These are phyloP conservation scores for Tetragonula clypearis DNA, from an alignment of 1,140 invertebrate genomes.

Conservation along the genomic window DNA sequence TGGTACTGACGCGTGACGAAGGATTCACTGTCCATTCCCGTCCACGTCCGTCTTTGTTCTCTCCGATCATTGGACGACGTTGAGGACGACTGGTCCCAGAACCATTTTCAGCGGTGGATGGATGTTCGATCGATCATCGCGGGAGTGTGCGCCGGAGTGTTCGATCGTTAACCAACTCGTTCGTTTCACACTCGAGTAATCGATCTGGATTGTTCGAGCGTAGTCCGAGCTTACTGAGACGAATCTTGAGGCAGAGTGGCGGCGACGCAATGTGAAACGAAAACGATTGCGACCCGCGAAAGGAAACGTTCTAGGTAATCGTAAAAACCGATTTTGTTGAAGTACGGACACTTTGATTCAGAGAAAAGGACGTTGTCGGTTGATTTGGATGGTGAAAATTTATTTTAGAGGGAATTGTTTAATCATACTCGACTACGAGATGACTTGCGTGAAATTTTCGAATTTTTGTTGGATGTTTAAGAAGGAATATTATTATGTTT, in stretches of 20 bases:
- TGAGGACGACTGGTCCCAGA: conserved; percentile 12
- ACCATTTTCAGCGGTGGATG: conserved; percentile 32
- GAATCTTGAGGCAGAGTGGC: too few relatives aligned
- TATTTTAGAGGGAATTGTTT: too few relatives aligned
- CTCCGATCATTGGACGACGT: conserved; percentile 62
- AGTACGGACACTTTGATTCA: neutral
- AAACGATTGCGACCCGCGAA: neutral
- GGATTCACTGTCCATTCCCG: conserved; percentile 65
- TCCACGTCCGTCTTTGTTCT: conserved; percentile 38
- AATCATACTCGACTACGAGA: too few relatives aligned
- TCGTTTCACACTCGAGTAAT: conserved; percentile 59
- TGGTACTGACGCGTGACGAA: conserved; percentile 77
- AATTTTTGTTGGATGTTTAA: neutral
- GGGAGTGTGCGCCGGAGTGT: conserved; percentile 4
- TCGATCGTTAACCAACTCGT: conserved; percentile 42
- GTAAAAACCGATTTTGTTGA: neutral
- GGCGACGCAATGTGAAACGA: neutral
- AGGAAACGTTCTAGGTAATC: neutral
- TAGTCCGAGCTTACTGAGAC: conserved; percentile 13
- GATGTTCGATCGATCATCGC: neutral
- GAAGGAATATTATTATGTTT: neutral
- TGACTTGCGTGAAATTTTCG: too few relatives aligned
- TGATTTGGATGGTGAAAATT: neutral
- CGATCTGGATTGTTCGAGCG: neutral
- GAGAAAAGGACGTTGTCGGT: neutral